Percentiles rank a stretch among this genome's conserved stretches.
Conservation (phyloP, 35 echinoderm and acorn worm species). For the Hemicentrotus pulcherrimus region DNA sequence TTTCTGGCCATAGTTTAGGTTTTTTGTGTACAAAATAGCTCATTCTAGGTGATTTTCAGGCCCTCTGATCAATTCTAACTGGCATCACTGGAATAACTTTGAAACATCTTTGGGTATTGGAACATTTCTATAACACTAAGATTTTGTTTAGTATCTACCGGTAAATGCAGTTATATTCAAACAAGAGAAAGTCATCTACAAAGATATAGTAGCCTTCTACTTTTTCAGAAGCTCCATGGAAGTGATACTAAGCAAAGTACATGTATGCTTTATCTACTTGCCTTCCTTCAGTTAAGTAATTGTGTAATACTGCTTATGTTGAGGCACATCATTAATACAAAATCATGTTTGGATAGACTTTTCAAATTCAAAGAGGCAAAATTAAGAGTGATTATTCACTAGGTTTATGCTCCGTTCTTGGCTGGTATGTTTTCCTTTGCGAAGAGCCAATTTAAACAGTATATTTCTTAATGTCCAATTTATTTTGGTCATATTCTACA, state of each 20-base stretch:
- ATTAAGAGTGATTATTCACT: background rate
- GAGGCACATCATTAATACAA: background rate
- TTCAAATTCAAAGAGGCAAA: background rate
- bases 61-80: too few species aligned
- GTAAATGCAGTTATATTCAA: background rate
- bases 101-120: background rate
- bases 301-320: background rate
- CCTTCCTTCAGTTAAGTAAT: background rate
- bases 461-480: too few species aligned
- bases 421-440: background rate
- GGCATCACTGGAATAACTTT: background rate
- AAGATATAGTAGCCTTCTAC: background rate
- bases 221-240: background rate
- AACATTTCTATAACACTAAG: too few species aligned
- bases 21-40: too few species aligned
- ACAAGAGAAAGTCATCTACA: background rate
- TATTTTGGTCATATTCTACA: background rate
- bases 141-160: too few species aligned
- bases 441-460: background rate
- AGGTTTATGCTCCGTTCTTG: background rate
- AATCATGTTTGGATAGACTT: background rate
- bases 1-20: too few species aligned
- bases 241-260: background rate
- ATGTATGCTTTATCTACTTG: too few species aligned
- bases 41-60: too few species aligned